Base-by-base conservation (phyloP, 2,797 vertebrate species). In the Ctenochaetus hawaiiensis region DNA sequence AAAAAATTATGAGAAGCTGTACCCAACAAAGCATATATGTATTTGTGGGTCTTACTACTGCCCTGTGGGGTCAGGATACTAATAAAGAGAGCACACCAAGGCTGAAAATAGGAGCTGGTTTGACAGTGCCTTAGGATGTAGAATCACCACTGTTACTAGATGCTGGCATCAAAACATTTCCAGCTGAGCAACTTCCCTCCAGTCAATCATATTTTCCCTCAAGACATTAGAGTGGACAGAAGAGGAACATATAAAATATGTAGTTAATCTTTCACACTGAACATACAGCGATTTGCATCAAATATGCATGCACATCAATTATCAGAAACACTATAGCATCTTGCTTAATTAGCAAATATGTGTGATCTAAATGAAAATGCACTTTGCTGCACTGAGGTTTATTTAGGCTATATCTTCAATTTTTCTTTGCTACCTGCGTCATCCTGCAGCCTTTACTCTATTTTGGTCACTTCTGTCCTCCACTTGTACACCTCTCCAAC, bases 391-490 rank as follows among this genome's bases (percentile, higher is more conserved):
- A 41, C 69, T 23, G 43, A 44, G 51, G 23, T 75, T 82, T 87
- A 76, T 79, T 79, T 75, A 68, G 58, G 52, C 54, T 60, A 60
- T 64, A 56, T 43, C 62, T 84, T 73, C 65, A n/a, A 69, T 83
- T 87, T 80, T 60, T 22, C 48, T 67, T 22, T 20, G 53, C 67
- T 49, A 16, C 74, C 43, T 81, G 63, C 20, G 13, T 81, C 67
- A 81, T 72, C 51, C 57, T 68, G 39, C 69, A 65, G 69, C 83
- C 69, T 63, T 47, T 56, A 67, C 39, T 85, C 73, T 78, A 84
- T 86, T 88, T 89, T 30, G 54, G 79, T 81, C 71, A 69, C 75
- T 87, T 81, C 65, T 80, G 48, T 78, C 64, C 76, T 67, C 72
- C 63, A 62, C 70, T 75, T 56, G 18, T 83, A 34, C 58, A 75